Evolutionary conservation across 2,113 vertebrate genomes (phyloP).

Genomic region (Sula dactylatra): DNA sequence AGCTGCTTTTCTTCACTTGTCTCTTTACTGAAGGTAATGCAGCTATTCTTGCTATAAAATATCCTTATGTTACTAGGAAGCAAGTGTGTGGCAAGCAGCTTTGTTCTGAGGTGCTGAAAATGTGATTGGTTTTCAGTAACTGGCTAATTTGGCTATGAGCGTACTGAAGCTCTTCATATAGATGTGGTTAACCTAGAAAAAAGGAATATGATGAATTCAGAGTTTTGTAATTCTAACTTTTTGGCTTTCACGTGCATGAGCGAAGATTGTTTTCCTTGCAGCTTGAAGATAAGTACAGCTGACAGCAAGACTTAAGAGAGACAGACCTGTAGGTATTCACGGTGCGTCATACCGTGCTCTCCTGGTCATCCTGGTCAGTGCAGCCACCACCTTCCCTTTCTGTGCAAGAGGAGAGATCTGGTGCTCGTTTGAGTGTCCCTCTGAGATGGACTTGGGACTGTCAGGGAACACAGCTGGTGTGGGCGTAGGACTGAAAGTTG

Average conservation of each 20-base stretch:
- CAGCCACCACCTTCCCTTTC: background rate
- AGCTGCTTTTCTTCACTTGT: conserved; percentile 38
- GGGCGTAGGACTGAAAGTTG: background rate
- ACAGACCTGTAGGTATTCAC: rapidly evolving
- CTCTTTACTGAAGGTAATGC: background rate
- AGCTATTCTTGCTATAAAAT: background rate
- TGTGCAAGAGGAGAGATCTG: background rate
- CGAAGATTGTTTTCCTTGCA: background rate
- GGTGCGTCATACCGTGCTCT: background rate
- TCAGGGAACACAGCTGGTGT: background rate
- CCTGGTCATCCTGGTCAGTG: background rate
- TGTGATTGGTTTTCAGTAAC: background rate
- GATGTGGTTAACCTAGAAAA: background rate
- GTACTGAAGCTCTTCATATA: background rate
- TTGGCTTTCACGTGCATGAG: background rate
- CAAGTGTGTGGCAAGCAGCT: background rate
- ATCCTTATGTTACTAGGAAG: background rate
- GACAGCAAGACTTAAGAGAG: background rate
- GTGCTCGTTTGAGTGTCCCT: background rate
- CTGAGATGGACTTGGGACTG: background rate
- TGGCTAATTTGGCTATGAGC: background rate
- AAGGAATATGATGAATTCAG: background rate
- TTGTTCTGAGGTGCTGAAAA: background rate
- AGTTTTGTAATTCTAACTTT: background rate
- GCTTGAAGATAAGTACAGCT: background rate